Evolutionary conservation across 2,888 invertebrate genomes (phyloP), one percentile per base, ranked within the genome.

Genomic region (Chrysopilus asiliformis): DNA sequence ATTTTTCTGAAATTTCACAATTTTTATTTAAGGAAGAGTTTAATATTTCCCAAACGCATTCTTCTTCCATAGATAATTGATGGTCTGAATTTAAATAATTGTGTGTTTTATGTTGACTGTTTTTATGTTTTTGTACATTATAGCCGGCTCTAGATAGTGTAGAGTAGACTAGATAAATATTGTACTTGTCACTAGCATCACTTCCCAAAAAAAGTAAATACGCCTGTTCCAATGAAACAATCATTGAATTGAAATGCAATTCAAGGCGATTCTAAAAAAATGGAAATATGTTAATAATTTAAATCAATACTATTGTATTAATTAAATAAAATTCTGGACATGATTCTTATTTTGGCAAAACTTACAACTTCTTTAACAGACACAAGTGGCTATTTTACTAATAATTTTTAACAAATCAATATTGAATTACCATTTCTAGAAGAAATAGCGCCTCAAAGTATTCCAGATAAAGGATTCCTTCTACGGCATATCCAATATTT

Each of bases 141-240:
- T 57, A 61, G 1, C 61, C 61, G 4, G 51, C 47, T 2, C 58
- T 53, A n/a, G 55, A 51, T 8, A 61, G 42, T 7, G 51, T 44
- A 0, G 61, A 57, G 38, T 60, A 61, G 3, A 58, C 53, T 1
- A 60, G 42, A 40, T 61, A 61, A 32, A 52, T 50, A 7, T 51
- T 45, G 33, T 48, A 58, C 29, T 53, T 55, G 0, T 43, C 35
- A 13, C 48, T 52, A 5, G 47, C 32, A 7, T 43, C 35, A 36
- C 57, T 54, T 0, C 56, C 60, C 2, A 61, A 46, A 3, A 61
- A 39, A 8, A 61, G 34, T 2, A 50, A 27, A 34, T 61, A 61
- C 1, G 55, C 57, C 35, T 61, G 61, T 30, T 61, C 61, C 3
- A 60, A 40, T 1, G 61, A 59, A 2, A 58, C 45, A 3, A 49